These are phyloP conservation scores for Vandiemenella viatica DNA, from an alignment of 2,888 invertebrate species.

Conservation along the genomic window DNA sequence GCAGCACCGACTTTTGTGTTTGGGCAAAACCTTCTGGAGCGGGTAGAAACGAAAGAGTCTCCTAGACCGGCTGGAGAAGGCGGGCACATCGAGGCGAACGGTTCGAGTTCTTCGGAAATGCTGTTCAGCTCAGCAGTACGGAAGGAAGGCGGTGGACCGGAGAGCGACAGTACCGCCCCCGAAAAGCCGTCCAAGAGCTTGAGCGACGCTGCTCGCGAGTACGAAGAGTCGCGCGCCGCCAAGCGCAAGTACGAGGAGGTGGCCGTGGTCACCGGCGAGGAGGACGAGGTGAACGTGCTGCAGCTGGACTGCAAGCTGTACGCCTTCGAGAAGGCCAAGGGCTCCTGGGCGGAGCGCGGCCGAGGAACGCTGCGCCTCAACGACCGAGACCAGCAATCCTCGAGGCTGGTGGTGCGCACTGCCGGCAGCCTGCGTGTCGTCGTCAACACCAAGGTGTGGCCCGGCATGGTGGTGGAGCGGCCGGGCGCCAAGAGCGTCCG, in stretches of 20 bases:
- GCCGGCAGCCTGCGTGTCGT: slow-evolving; percentile 78
- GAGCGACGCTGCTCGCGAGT: slow-evolving; percentile 30
- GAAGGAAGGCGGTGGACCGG: no score
- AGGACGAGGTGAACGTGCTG: slow-evolving; percentile 35
- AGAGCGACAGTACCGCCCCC: no score
- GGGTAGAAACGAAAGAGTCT: no score
- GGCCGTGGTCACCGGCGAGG: slow-evolving; percentile 33
- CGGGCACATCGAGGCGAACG: no score
- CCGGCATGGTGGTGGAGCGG: slow-evolving; percentile 78
- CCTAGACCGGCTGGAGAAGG: no score
- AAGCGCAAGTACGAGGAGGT: slow-evolving; percentile 31
- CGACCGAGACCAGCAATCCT: slow-evolving; percentile 41
- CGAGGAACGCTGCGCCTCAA: slow-evolving; percentile 81
- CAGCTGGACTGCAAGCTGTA: slow-evolving; percentile 75
- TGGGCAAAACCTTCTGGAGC: no score
- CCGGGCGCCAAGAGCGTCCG: slow-evolving; percentile 76
- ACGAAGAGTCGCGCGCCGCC: slow-evolving; percentile 28
- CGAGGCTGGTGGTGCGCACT: slow-evolving; percentile 73
- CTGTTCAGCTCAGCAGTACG: no score
- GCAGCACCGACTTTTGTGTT: no score
- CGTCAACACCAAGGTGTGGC: slow-evolving; percentile 86
- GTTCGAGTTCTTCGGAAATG: no score
- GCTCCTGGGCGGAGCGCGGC: slow-evolving; percentile 79
- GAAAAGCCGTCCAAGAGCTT: slow-evolving; percentile 21
- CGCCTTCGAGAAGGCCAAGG: slow-evolving; percentile 55